Base-by-base conservation (phyloP, 1,140 invertebrate genomes). In the Euura saliciscinereae region DNA sequence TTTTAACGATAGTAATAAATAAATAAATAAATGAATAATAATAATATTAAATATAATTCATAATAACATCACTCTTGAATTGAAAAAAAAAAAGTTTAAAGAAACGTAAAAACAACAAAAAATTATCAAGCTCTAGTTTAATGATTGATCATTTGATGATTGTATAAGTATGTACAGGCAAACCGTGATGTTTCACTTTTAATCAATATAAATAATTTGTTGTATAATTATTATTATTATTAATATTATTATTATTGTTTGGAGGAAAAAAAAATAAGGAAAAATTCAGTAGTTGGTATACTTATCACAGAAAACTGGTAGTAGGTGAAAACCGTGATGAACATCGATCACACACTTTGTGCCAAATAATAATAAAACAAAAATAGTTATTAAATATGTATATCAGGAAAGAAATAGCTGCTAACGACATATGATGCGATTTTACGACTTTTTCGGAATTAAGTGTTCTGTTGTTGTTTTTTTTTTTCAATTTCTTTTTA, bases 1-100 rank as follows among this genome's bases (percentile, higher is more conserved):
- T 71, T 67, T 69, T 69, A 69, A 66, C 65, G 64, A 71, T 68
- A 69, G 68, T 72, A 44, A 68, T 44, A 13, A 59, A 59, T 59
- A 59, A 59, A 59, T 59, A 28, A 28, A 28, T 28, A 28, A 28
- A 28, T 28, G 28, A 28, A 28, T 28, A 28, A 28, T 28, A 59
- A 59, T 59, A 59, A 59, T 59, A 59, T 59, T 59, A 8, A 59
- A 59, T 59, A n/a, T 59, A 59, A 59, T 59, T 59, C 51, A 59
- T 59, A n/a, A 59, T 59, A 59, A 59, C 51, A 59, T 59, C 51
- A 59, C 10, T 59, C 13, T 59, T n/a, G 6, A 59, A n/a, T 28
- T 28, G 28, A 28, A 28, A 28, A 28, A 28, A 28, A 28, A 28
- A 28, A 28, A 28, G 28, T 28, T 28, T 28, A 28, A 28, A 28